Conservation (phyloP, 2,888 invertebrate genomes). For the Melipona beecheii region DNA sequence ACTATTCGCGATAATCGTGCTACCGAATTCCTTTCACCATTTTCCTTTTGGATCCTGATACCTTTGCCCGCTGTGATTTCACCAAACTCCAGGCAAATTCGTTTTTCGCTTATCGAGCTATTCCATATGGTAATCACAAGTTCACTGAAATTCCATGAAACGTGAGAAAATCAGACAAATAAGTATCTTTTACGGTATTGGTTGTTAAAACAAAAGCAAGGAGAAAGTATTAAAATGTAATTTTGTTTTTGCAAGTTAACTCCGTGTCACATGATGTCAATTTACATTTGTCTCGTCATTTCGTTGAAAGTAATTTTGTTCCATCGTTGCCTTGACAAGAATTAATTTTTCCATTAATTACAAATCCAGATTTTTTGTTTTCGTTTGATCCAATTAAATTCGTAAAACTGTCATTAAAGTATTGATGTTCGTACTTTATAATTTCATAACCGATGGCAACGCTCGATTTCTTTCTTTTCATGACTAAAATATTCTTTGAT, state of each 20-base stretch:
- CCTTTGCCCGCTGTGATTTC: not conserved
- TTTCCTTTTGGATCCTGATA: not conserved
- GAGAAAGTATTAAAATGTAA: not conserved
- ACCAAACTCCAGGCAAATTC: not conserved
- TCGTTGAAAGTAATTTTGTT: not conserved
- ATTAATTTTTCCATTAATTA: conserved; percentile 2
- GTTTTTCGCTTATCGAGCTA: not conserved
- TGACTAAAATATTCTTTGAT: not conserved
- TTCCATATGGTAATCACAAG: not conserved
- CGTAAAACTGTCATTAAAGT: not conserved
- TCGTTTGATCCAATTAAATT: not conserved
- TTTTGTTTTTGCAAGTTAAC: not conserved
- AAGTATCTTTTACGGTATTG: not conserved
- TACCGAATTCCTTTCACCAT: not conserved
- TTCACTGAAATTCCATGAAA: not conserved
- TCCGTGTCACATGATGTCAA: not conserved
- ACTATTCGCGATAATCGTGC: not conserved
- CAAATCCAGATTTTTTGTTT: not conserved
- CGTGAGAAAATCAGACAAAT: not conserved
- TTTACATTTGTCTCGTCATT: conserved; percentile 1
- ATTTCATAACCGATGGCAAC: not conserved
- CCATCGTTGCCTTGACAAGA: not conserved
- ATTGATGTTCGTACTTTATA: not conserved
- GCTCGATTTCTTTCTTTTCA: not conserved
- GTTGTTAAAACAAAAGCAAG: not conserved